Conservation (phyloP, 2,797 vertebrate species). For the Pantherophis vulpinus region DNA sequence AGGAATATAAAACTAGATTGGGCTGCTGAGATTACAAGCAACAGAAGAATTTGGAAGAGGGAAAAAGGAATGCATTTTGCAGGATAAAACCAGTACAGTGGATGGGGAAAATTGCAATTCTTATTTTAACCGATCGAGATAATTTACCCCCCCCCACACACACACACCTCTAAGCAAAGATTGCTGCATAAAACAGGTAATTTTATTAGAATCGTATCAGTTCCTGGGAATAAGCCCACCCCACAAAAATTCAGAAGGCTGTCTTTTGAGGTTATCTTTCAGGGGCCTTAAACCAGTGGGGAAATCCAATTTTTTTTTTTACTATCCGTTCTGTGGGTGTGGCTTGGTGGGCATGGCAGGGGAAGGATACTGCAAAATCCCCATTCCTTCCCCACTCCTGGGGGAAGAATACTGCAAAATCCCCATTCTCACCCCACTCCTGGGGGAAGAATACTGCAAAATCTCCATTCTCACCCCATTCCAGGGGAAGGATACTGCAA, state of each 20-base stretch:
- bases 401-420: too few relatives aligned
- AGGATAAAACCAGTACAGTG: background rate
- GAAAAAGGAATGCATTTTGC: background rate
- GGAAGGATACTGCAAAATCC: too few relatives aligned
- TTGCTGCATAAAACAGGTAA: background rate
- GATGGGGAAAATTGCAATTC: background rate
- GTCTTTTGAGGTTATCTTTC: background rate
- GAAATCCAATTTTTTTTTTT: too few relatives aligned
- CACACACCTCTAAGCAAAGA: background rate
- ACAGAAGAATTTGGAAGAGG: background rate
- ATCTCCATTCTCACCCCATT: rapidly evolving
- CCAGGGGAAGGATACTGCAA: too few relatives aligned
- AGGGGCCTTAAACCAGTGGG: background rate
- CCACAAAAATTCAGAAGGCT: background rate
- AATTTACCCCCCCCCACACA: background rate
- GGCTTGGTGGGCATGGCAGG: too few relatives aligned
- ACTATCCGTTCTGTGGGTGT: too few relatives aligned
- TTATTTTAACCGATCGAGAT: background rate
- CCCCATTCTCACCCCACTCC: too few relatives aligned
- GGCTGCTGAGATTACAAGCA: rapidly evolving
- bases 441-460: too few relatives aligned
- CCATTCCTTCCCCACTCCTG: too few relatives aligned
- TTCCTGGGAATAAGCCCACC: background rate
- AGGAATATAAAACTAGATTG: background rate
- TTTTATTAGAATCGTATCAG: background rate